Evolutionary conservation across 1,140 invertebrate species (phyloP).

Genomic region (Drosophila prosaltans): DNA sequence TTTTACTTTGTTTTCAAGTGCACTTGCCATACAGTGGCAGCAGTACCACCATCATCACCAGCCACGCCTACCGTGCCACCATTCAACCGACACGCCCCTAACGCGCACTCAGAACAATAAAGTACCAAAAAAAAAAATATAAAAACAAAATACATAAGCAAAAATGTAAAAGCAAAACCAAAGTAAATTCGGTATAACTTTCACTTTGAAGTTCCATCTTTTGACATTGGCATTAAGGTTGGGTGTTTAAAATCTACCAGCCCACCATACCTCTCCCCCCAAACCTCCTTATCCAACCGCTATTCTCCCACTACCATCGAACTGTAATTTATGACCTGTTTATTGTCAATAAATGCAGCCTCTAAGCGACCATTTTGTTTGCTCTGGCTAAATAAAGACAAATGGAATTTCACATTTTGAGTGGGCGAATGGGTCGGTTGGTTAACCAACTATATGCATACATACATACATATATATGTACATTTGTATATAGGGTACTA

Average conservation of each 20-base stretch:
- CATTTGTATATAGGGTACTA: neutral
- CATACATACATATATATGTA: constrained; percentile 8
- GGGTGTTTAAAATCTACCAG: constrained; percentile 18
- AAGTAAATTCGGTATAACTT: constrained; percentile 54
- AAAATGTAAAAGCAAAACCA: constrained; percentile 25
- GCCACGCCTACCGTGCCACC: constrained; percentile 5
- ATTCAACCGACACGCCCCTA: constrained; percentile 37
- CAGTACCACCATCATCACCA: constrained; percentile 6
- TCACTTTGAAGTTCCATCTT: constrained; percentile 67
- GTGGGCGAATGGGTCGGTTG: constrained; percentile 35
- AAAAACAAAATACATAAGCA: neutral
- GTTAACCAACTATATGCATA: constrained; percentile 17
- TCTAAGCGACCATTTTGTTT: constrained; percentile 73
- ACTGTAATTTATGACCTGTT: constrained; percentile 75
- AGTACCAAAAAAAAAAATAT: neutral
- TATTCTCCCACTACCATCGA: constrained; percentile 21
- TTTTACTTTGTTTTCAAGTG: constrained; percentile 75
- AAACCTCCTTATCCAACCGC: too few relatives aligned
- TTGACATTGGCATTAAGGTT: constrained; percentile 8
- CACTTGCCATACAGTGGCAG: constrained; percentile 45
- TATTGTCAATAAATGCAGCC: constrained; percentile 80
- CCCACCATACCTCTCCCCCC: neutral
- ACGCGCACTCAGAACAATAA: constrained; percentile 3
- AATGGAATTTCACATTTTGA: constrained; percentile 69
- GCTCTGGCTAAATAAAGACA: constrained; percentile 72